Evolutionary conservation across 2,888 invertebrate genomes (phyloP).

Genomic region (Cosmia trapezina): DNA sequence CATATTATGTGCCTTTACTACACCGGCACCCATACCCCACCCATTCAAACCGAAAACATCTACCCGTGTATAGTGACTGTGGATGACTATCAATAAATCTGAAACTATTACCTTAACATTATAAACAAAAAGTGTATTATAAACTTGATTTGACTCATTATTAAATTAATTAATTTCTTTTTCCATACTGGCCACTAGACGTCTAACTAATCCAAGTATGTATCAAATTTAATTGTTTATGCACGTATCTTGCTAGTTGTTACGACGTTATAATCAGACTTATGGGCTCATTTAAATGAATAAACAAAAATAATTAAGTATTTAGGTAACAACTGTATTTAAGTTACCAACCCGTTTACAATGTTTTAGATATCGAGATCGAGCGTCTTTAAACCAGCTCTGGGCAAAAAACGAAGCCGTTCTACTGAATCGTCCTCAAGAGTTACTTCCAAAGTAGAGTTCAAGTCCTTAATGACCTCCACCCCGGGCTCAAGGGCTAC

Average conservation of each 20-base stretch:
- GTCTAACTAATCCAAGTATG: constrained; percentile 43
- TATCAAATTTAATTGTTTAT: constrained; percentile 3
- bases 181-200: constrained; percentile 35
- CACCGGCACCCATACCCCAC: background rate
- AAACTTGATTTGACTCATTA: constrained; percentile 1
- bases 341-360: constrained; percentile 1
- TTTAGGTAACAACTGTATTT: background rate
- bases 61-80: background rate
- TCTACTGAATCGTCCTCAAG: background rate
- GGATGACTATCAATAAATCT: background rate
- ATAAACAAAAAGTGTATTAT: background rate
- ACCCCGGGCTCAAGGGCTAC: background rate
- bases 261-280: background rate
- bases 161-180: constrained; percentile 15
- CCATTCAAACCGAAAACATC: background rate
- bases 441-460: constrained; percentile 32
- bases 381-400: constrained; percentile 8
- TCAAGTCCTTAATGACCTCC: constrained; percentile 19
- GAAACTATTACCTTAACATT: background rate
- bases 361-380: constrained; percentile 39
- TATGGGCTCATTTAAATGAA: background rate
- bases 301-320: background rate
- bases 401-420: background rate
- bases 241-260: constrained; percentile 22
- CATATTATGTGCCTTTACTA: too few relatives aligned